Base-by-base conservation (phyloP, 2,113 vertebrate genomes). In the Chiloscyllium plagiosum region DNA sequence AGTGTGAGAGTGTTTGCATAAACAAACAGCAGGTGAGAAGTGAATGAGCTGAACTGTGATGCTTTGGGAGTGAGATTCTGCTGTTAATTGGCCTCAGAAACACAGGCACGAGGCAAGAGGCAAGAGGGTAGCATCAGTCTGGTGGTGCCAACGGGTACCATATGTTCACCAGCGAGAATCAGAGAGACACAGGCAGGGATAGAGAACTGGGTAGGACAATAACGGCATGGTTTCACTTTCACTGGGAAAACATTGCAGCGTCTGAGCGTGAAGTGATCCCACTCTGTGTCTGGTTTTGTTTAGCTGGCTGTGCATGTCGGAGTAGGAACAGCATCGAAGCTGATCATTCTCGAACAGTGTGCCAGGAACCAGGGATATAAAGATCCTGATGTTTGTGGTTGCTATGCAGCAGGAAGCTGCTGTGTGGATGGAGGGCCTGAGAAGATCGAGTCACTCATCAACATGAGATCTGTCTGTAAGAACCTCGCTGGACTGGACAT, bases 301-400 rank as follows among this genome's bases (percentile, higher is more conserved):
- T 52, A 98, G 98, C 97, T 99, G 66, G 96, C 96, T 56, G 97
- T 98, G 96, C 98, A 98, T 0, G 96, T 98, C 87, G 98, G 98
- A 47, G 85, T 98, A 96, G 97, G 97, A 96, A 96, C 97, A 17
- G 97, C 97, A 0, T 78, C 97, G 96, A 97, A 97, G 94, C 97
- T 96, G 0, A 96, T 98, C 96, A 96, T 97, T 96, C 97, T 99
- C 80, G 98, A 98, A 96, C 98, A 98, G 97, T 98, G 97, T 24
- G 98, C 97, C 96, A 98, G 97, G 97, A 99, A 98, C 97, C 96
- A 95, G 95, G 97, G 97, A 52, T 99, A 98, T 97, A 96, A 12
- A 61, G 97, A 98, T 47, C 96, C 83, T 47, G 98, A 99, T 96
- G 96, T 97, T 95, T 96, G 97, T 61, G 98, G 98, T 50, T 97